Evolutionary conservation across 2,797 vertebrate species (phyloP).

Genomic region (Sebastes dallii): DNA sequence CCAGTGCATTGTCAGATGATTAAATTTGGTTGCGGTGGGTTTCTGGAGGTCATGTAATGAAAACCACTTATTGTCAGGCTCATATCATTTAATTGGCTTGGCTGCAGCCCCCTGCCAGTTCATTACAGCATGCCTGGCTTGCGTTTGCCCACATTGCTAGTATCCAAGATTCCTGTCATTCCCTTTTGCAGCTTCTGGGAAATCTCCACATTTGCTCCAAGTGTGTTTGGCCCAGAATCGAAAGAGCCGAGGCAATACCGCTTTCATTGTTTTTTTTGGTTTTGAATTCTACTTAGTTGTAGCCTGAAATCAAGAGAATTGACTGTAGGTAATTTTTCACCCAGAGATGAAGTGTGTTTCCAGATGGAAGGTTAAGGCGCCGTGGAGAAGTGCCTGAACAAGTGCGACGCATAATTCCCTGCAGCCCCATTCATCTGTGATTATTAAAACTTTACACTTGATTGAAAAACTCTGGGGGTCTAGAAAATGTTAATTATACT

Average conservation of each 20-base stretch:
- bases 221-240: neutral
- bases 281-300: neutral
- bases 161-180: slow-evolving; percentile 27
- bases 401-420: slow-evolving; percentile 23
- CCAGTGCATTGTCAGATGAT: slow-evolving; percentile 47
- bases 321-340: slow-evolving; percentile 8
- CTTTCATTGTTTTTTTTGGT: neutral
- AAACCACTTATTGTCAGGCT: slow-evolving; percentile 58
- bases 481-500: slow-evolving; percentile 70
- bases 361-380: slow-evolving; percentile 27
- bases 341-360: slow-evolving; percentile 5
- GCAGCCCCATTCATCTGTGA: slow-evolving; percentile 47
- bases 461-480: slow-evolving; percentile 63
- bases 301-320: neutral
- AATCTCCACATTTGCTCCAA: slow-evolving; percentile 4
- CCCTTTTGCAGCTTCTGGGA: slow-evolving; percentile 13
- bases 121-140: slow-evolving; percentile 38
- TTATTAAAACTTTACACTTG: slow-evolving; percentile 65
- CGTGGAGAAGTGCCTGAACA: slow-evolving; percentile 20
- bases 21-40: slow-evolving; percentile 43
- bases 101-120: slow-evolving; percentile 40
- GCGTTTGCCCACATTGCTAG: slow-evolving; percentile 17
- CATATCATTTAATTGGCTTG: slow-evolving; percentile 69
- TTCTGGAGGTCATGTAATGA: slow-evolving; percentile 60
- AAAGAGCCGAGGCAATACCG: neutral